Evolutionary conservation across 1,140 invertebrate genomes (phyloP).

Genomic region (Drosophila pachea): DNA sequence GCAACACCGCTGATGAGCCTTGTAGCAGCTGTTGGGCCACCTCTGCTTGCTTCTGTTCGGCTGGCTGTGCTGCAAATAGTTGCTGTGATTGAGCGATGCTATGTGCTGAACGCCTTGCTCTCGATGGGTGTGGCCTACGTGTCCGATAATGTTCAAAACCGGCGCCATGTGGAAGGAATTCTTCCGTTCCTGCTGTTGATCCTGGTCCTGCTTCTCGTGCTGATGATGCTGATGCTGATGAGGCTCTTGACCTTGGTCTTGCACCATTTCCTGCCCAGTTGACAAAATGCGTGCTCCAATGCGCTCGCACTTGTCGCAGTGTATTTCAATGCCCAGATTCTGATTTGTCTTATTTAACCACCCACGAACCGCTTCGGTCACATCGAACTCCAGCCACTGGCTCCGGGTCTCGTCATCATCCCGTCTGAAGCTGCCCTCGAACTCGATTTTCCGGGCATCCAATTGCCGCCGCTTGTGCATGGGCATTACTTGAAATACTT

Average conservation of each 20-base stretch:
- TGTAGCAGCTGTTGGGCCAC: slow-evolving; percentile 79
- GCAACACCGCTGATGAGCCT: slow-evolving; percentile 82
- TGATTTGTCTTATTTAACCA: slow-evolving; percentile 79
- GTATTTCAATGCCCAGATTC: slow-evolving; percentile 80
- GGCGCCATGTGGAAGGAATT: slow-evolving; percentile 57
- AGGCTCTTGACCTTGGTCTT: too few relatives aligned
- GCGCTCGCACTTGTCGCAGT: slow-evolving; percentile 79
- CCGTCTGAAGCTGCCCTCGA: slow-evolving; percentile 28
- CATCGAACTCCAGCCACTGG: slow-evolving; percentile 82
- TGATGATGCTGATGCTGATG: neutral
- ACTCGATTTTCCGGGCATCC: slow-evolving; percentile 50
- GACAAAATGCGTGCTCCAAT: slow-evolving; percentile 55
- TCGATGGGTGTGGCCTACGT: slow-evolving; percentile 26
- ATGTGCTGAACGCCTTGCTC: slow-evolving; percentile 19
- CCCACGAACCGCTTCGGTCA: slow-evolving; percentile 79
- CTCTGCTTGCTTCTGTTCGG: slow-evolving; percentile 68
- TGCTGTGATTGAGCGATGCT: slow-evolving; percentile 3
- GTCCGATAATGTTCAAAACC: slow-evolving; percentile 80
- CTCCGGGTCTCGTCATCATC: slow-evolving; percentile 55
- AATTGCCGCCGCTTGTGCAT: slow-evolving; percentile 46
- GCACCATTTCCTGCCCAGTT: too few relatives aligned
- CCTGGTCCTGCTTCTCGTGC: neutral
- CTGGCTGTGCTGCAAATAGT: slow-evolving; percentile 1
- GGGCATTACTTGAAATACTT: slow-evolving; percentile 62
- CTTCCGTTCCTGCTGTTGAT: slow-evolving; percentile 1